Percentiles rank a stretch among this genome's conserved stretches.
These are phyloP conservation scores for Myocastor coypus DNA, from an alignment of 2,113 vertebrate species.

Conservation along the genomic window DNA sequence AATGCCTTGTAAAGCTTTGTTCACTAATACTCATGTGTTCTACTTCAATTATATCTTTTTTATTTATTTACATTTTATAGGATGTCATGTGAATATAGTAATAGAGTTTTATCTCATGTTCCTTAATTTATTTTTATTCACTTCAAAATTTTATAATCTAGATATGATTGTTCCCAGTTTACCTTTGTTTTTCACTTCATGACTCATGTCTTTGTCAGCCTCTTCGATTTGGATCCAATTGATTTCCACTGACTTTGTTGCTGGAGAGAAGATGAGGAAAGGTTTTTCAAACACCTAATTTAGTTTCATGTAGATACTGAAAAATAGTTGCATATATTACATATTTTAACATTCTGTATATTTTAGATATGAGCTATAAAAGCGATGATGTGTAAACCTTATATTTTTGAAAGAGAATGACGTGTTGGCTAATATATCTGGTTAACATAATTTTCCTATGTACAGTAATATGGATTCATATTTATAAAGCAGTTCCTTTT, in stretches of 20 bases:
- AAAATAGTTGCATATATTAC: neutral
- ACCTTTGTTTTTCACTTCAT: neutral
- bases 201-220: neutral
- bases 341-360: neutral
- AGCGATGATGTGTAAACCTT: constrained; percentile 3
- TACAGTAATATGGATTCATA: constrained; percentile 2
- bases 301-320: constrained; percentile 8
- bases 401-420: constrained; percentile 53
- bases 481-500: neutral
- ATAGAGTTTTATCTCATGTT: neutral
- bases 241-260: neutral
- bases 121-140: neutral
- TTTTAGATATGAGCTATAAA: neutral
- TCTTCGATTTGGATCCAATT: neutral
- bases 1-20: neutral
- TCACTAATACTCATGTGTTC: neutral
- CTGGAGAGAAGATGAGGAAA: neutral
- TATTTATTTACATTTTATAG: constrained; percentile 20
- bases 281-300: neutral
- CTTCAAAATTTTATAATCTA: constrained; percentile 13
- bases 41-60: neutral
- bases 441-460: constrained; percentile 39
- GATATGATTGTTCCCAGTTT: neutral
- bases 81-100: neutral
- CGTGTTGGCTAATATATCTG: neutral